These are phyloP conservation scores for Melanchra persicariae DNA, from an alignment of 2,888 invertebrate species.

Conservation along the genomic window DNA sequence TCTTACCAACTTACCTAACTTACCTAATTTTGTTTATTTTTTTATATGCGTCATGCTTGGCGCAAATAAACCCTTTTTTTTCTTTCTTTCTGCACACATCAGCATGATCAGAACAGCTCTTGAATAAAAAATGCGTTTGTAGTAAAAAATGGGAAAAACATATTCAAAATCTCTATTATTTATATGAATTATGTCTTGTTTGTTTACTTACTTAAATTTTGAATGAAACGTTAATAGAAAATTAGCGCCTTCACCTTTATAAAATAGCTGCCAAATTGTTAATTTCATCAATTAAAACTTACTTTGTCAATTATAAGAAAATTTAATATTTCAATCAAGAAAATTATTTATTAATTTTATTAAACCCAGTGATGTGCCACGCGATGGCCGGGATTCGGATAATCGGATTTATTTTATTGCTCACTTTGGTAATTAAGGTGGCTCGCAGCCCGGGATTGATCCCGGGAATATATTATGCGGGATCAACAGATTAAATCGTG, in stretches of 20 bases:
- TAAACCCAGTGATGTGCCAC: slow-evolving; percentile 34
- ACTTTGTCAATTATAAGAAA: slow-evolving; percentile 52
- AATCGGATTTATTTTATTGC: slow-evolving; percentile 56
- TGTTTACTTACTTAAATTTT: no score
- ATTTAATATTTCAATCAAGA: slow-evolving; percentile 49
- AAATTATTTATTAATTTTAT: slow-evolving; percentile 33
- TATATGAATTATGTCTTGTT: no score
- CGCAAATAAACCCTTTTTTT: no score
- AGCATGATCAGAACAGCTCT: no score
- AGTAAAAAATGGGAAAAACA: no score
- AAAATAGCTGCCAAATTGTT: slow-evolving; percentile 40
- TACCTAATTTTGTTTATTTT: no score
- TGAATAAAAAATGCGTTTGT: no score
- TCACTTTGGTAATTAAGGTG: slow-evolving; percentile 47
- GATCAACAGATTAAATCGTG: slow-evolving; percentile 43
- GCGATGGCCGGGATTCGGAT: slow-evolving; percentile 11
- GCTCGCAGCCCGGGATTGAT: slow-evolving; percentile 42
- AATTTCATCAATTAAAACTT: slow-evolving; percentile 56
- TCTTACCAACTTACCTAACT: no score
- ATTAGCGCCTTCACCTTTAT: slow-evolving; percentile 6
- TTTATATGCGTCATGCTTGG: no score
- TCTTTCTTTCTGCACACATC: no score
- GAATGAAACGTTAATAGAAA: no score
- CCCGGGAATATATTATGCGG: slow-evolving; percentile 42
- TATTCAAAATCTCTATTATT: no score